phyloP scores from a whole-genome alignment of 2,888 invertebrate genomes.

The Mactromeris polynyma region DNA sequence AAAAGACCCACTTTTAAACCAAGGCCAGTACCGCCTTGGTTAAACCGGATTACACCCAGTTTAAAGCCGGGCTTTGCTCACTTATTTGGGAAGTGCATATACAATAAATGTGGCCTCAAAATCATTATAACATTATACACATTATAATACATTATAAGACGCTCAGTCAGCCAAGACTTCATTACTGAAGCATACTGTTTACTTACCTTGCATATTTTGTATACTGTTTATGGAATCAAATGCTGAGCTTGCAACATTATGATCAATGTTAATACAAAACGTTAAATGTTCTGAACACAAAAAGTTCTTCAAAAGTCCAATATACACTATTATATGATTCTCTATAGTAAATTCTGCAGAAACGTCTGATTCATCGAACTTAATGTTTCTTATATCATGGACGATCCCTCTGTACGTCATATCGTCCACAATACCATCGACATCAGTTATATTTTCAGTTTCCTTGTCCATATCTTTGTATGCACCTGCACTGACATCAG shows the following conservation, averaged over 20 bases:
- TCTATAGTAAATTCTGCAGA: conserved; percentile 16
- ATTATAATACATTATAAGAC: no score
- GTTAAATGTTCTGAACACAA: conserved; percentile 5
- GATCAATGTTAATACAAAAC: neutral
- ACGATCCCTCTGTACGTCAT: neutral
- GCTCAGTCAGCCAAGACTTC: no score
- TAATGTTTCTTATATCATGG: neutral
- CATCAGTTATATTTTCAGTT: neutral
- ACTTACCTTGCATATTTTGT: conserved; percentile 14
- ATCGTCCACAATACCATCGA: neutral
- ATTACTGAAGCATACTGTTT: no score
- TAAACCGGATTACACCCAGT: no score
- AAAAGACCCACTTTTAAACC: no score
- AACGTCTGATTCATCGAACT: neutral
- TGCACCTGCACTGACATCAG: neutral
- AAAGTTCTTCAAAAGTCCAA: conserved; percentile 2
- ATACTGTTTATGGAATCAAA: conserved; percentile 7
- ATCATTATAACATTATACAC: no score
- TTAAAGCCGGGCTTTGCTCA: no score
- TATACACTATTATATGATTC: neutral
- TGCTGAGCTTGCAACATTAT: neutral
- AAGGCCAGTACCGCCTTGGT: no score
- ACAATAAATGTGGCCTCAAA: no score
- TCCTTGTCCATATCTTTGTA: neutral
- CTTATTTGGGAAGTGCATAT: no score